Base-by-base conservation (phyloP, 2,888 invertebrate species). In the Malthinus seriepunctatus region DNA sequence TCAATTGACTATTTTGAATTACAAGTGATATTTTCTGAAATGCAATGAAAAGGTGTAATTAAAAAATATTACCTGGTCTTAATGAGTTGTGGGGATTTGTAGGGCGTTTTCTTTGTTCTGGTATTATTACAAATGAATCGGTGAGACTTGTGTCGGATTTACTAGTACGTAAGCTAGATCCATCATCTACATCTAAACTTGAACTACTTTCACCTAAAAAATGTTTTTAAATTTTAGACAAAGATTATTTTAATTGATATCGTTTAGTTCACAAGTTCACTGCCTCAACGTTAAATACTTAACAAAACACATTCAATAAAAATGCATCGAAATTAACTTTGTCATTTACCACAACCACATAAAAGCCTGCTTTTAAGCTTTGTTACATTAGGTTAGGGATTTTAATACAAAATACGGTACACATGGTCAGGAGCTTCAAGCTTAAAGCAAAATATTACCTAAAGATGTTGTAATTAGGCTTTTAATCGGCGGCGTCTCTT, bases 111-210 rank as follows among this genome's bases (percentile, higher is more conserved):
- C 79, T 47, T 62, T 83, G 82, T 63, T 87, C 86, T 0, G 85
- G 82, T 9, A 95, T 85, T 66, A 95, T 85, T 1, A 94, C 93
- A 78, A 95, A 95, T 15, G 94, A 93, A 75, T 95, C 94, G 0
- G 92, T 92, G 11, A 95, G 84, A 74, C 93, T 94, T 0, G 93
- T 94, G 75, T 95, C 94, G 2, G 93, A 93, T 82, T 94, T 94
- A 78, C 94, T 94, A 7, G 91, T 84, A 48, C 93, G 84, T 68
- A 94, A 84, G 1, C 86, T 86, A 23, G 69, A 70, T 32, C 73
- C 69, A 55, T 78, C 79, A 50, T 79, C 79, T 8, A 75, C 70
- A 32, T 78, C 78, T 35, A 77, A 69, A 60, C 75, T 78, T 1
- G 72, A 71, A 66, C 85, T 86, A 74, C 73, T 77, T 63, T 85